Percentiles rank a stretch among this genome's conserved stretches.
Evolutionary conservation across 2,888 invertebrate species (phyloP).

Genomic region (Ophion slaviceki): DNA sequence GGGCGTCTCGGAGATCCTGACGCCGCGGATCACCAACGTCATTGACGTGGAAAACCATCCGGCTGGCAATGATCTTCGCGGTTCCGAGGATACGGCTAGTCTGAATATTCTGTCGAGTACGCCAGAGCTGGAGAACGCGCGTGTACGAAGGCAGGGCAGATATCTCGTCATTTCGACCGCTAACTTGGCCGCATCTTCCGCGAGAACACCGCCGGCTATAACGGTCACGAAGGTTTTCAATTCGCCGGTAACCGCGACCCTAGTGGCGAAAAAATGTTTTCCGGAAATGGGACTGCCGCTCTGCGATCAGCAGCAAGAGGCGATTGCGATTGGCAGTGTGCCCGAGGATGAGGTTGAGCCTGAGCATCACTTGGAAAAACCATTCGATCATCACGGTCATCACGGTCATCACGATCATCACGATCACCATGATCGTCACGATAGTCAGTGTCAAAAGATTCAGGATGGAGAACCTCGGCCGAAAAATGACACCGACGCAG

Average conservation of each 20-base stretch:
- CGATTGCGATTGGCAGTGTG: constrained; percentile 37
- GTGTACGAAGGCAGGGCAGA: constrained; percentile 29
- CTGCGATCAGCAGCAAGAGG: constrained; percentile 70
- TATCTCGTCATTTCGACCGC: constrained; percentile 53
- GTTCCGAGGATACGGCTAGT: constrained; percentile 31
- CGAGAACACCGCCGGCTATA: constrained; percentile 54
- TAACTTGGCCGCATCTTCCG: background rate
- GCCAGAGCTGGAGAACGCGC: constrained; percentile 23
- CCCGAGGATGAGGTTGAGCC: background rate
- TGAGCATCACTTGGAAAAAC: constrained; percentile 3
- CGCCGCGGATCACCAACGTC: constrained; percentile 12
- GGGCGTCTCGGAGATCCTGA: constrained; percentile 23
- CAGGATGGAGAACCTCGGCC: background rate
- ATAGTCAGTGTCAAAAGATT: background rate
- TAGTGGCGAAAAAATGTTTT: constrained; percentile 78
- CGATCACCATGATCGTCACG: background rate
- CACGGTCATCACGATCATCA: background rate
- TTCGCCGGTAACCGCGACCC: constrained; percentile 77
- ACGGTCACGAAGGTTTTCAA: constrained; percentile 75
- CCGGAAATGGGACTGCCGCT: constrained; percentile 78
- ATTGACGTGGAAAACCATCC: constrained; percentile 25
- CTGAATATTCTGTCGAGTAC: constrained; percentile 41
- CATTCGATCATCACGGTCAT: background rate
- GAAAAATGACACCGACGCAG: no score
- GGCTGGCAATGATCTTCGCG: constrained; percentile 1